Evolutionary conservation across 2,113 vertebrate genomes (phyloP), one percentile per base, ranked within the genome.

Genomic region (Dasyurus viverrinus): DNA sequence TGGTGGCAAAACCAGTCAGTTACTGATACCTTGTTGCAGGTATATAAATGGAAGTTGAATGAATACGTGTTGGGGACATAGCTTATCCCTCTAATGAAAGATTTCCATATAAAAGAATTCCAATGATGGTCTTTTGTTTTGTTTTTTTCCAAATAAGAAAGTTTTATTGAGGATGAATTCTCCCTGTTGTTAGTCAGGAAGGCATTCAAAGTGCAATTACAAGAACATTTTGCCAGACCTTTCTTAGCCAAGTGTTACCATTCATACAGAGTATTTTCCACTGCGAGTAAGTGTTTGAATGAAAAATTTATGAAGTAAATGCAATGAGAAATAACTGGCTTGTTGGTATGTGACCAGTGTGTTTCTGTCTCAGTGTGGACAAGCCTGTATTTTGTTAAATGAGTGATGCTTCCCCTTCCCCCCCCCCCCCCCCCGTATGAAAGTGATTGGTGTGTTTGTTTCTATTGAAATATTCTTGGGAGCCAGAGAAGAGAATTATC

Each of bases 351-450:
- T 96, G 54, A 92, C n/a, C 93, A 8, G 55, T 50, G 92, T 84
- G 30, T 84, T 95, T 8, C 93, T 23, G 54, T 46, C 5, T 57
- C 76, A 54, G 24, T 68, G 84, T 60, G 9, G 0, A 55, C 90
- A 91, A 48, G 53, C 47, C 95, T 94, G 36, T 26, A 93, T 92
- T 96, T 95, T 97, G n/a, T 93, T 95, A 92, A 84, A 89, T 92
- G 95, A 92, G 48, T 90, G 22, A 89, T 94, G 30, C 25, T 90
- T 96, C 42, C 94, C 47, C 94, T 19, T 9, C 50, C 50, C n/a
- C 4, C 47, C 94, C 24, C 50, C 50, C 50, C n/a, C 4, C 48
- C 54, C 89, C 95, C 94, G 57, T 93, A 95, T 42, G 90, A 92
- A 93, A 96, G 76, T 3, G 16, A 2, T 93, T 93, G 84, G 6